Base-by-base conservation (phyloP, 2,888 invertebrate species). In the Lordiphosa andalusiaca region DNA sequence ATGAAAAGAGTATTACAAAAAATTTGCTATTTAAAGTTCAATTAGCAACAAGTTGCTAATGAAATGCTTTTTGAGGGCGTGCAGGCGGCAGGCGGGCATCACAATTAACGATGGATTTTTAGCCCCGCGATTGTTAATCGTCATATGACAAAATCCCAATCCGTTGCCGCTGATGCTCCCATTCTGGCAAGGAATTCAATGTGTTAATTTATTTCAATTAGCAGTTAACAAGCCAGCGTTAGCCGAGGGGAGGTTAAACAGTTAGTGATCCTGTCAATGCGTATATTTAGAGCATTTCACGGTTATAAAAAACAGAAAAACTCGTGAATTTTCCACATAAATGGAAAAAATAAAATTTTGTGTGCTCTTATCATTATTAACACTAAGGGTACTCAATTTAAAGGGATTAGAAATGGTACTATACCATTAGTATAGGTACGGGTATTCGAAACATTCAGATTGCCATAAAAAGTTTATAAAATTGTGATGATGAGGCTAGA, bases 201-300 rank as follows among this genome's bases (percentile, higher is more conserved):
- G 67, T 84, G 84, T 71, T 85, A 85, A 85, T 85, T 84, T 78
- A 84, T 84, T 84, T 84, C 72, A 85, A 85, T 85, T 85, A 83
- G 60, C 75, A 55, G 50, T 58, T 65, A 81, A 80, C 70, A 59
- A 76, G 67, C 62, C 33, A 54, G 13, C 38, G 16, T 36, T 7
- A 7, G 7, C 2, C 25, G 25, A 25, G 7, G 25, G 7, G 3
- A 25, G 39, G 9, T 47, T 53, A 35, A 47, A 48, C 19, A 47
- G 23, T 58, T 40, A 2, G 19, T 16, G 16, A 16, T 16, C 16
- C 16, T 16, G 16, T 1, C 16, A 16, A n/a, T n/a, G n/a, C n/a
- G n/a, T n/a, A n/a, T n/a, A n/a, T n/a, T n/a, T n/a, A n/a, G n/a
- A n/a, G n/a, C n/a, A n/a, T n/a, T n/a, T n/a, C n/a, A n/a, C n/a